Base-by-base conservation (phyloP, 2,888 invertebrate species). In the Eumerus sabulonum region DNA sequence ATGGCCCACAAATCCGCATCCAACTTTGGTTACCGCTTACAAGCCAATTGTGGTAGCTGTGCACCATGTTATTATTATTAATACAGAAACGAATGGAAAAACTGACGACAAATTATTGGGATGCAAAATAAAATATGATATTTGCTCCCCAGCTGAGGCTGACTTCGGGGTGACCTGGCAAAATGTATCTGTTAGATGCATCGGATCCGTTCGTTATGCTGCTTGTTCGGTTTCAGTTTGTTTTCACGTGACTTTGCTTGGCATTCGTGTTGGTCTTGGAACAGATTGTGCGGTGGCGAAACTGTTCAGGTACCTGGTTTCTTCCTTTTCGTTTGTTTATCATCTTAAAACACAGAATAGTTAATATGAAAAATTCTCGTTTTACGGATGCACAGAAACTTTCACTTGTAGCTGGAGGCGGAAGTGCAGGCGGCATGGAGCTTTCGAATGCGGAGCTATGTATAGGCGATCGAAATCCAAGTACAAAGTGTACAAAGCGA, bases 181-280 rank as follows among this genome's bases (percentile, higher is more conserved):
- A 73, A 77, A 67, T 62, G 62, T 59, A 67, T 77, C 67, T 67
- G 45, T 62, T 62, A 57, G 73, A 57, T 67, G 48, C 56, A 77
- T 73, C 72, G 47, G 44, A 62, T 56, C 60, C 13, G 45, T 19
- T 59, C 42, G n/a, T n/a, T n/a, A n/a, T n/a, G n/a, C 27, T n/a
- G 42, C 18, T 62, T 17, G 27, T 57, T 70, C 19, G 45, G 47
- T 47, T 27, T 27, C n/a, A 7, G 2, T 27, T 27, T 27, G 27
- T 27, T 59, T 66, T 45, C 50, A 9, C 44, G 19, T 13, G 56
- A 60, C 50, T 60, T 62, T 42, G 73, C 63, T 73, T 60, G 66
- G 72, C 51, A 73, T 77, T 72, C 63, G 67, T 77, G 77, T 77
- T 62, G 67, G 51, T 48, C 50, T 57, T 42, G 48, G 35, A 54